Evolutionary conservation across 2,797 vertebrate species (phyloP).

Genomic region (Dryobates pubescens): DNA sequence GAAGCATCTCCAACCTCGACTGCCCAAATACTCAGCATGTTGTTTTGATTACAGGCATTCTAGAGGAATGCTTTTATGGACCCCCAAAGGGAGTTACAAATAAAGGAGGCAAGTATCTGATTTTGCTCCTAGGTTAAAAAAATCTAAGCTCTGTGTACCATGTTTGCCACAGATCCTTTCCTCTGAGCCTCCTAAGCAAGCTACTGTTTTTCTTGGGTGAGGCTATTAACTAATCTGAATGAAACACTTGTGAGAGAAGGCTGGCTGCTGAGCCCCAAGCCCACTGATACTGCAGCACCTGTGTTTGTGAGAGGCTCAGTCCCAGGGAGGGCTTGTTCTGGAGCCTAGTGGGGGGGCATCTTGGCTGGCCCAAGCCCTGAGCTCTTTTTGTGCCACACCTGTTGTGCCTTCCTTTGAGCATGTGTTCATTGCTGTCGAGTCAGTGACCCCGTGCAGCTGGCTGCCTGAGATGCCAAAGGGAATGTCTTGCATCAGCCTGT

Average conservation of each 20-base stretch:
- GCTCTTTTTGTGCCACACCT: neutral
- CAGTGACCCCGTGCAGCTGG: fast-evolving
- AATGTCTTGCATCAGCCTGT: neutral
- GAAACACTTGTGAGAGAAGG: neutral
- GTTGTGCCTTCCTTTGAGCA: neutral
- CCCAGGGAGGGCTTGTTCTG: neutral
- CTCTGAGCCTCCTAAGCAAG: neutral
- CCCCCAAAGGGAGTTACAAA: neutral
- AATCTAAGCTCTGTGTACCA: neutral
- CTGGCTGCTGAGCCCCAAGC: neutral
- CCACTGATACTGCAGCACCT: neutral
- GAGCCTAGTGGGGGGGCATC: neutral
- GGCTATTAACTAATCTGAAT: neutral
- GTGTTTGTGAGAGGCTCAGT: neutral
- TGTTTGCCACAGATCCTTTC: neutral
- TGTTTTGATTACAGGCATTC: slow-evolving; percentile 19
- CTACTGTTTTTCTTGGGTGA: neutral
- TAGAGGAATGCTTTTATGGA: neutral
- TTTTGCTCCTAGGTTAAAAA: neutral
- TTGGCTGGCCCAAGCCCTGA: neutral
- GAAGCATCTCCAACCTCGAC: neutral
- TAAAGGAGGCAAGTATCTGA: neutral
- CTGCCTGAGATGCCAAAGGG: neutral
- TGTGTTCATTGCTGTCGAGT: neutral
- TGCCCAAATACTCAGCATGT: neutral